Conservation (phyloP, 2,888 invertebrate species). For the Malacosoma neustria region DNA sequence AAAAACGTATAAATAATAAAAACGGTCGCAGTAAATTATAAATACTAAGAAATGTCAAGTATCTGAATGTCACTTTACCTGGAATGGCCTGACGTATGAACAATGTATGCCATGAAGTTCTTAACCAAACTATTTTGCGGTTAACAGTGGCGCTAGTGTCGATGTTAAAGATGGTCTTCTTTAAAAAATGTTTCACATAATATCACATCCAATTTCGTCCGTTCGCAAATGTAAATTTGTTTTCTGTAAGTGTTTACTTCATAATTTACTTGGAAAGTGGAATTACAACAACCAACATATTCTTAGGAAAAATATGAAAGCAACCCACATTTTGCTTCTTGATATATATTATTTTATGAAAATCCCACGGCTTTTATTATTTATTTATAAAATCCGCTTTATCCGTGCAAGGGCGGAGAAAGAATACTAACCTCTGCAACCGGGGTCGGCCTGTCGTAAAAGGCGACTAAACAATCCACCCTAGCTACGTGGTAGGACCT, state of each 20-base stretch:
- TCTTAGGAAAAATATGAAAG: too few relatives aligned
- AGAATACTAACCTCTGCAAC: neutral
- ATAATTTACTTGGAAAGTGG: neutral
- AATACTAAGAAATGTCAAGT: slow-evolving; percentile 25
- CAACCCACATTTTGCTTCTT: too few relatives aligned
- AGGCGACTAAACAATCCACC: neutral
- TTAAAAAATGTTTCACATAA: neutral
- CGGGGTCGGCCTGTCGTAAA: neutral
- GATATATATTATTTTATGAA: too few relatives aligned
- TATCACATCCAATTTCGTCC: neutral
- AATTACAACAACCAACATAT: too few relatives aligned
- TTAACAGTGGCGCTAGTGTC: neutral
- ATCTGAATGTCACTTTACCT: slow-evolving; percentile 18
- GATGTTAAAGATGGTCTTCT: neutral
- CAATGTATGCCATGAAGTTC: slow-evolving; percentile 14
- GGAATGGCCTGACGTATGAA: slow-evolving; percentile 27
- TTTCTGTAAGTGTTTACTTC: neutral
- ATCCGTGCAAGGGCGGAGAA: neutral
- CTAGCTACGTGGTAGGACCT: neutral
- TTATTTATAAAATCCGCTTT: too few relatives aligned
- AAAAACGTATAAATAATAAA: too few relatives aligned
- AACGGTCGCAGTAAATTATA: too few relatives aligned
- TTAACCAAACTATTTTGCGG: neutral
- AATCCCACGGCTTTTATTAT: too few relatives aligned
- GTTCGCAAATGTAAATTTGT: neutral